Evolutionary conservation across 2,797 vertebrate species (phyloP).

Genomic region (Acrocephalus scirpaceus): DNA sequence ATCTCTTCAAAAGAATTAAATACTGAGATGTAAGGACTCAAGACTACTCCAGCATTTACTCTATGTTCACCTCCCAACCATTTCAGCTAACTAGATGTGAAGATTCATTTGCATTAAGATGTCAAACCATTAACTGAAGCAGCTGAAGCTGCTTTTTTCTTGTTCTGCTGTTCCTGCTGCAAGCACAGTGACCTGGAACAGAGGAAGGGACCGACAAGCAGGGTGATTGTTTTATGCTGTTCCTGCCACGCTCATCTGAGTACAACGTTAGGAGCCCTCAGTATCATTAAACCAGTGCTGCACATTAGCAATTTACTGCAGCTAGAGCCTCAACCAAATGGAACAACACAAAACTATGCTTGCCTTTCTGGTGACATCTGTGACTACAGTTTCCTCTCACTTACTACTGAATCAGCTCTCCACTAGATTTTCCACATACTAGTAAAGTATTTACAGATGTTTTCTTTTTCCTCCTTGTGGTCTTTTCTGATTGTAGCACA

Average conservation of each 20-base stretch:
- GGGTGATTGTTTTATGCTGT: background rate
- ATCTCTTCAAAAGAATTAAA: background rate
- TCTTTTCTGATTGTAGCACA: background rate
- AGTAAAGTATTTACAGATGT: background rate
- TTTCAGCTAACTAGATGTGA: background rate
- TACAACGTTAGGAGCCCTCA: background rate
- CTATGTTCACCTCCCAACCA: background rate
- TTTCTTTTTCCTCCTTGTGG: slow-evolving; percentile 10
- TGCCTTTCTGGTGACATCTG: background rate
- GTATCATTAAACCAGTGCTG: background rate
- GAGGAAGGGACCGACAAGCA: background rate
- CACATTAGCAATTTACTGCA: background rate
- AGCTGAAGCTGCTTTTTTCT: background rate
- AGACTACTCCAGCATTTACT: background rate
- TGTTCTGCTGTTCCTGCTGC: background rate
- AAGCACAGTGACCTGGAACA: background rate
- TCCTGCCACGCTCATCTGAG: background rate
- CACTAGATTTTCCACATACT: background rate
- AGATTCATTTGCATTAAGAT: background rate
- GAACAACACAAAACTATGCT: background rate
- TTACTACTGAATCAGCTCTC: background rate
- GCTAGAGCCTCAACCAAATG: background rate
- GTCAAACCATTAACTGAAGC: background rate
- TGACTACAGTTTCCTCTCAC: background rate
- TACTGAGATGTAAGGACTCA: background rate